These are phyloP conservation scores for Notolabrus celidotus DNA, from an alignment of 2,797 vertebrate genomes.

Conservation along the genomic window DNA sequence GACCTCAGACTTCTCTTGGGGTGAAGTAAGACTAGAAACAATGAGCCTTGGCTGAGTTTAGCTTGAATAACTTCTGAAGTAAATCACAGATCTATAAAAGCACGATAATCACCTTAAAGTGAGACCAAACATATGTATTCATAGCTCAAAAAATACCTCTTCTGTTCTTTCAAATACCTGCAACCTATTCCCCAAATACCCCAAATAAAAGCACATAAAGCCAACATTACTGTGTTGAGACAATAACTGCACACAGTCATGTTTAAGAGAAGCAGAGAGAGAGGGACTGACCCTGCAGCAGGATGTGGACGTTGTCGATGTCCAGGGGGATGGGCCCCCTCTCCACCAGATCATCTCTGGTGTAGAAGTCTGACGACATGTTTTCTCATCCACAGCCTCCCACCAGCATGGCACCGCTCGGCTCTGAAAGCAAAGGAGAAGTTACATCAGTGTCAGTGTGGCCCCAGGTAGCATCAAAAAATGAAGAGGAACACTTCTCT, in stretches of 20 bases:
- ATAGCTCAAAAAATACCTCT: background rate
- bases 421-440: conserved; percentile 16
- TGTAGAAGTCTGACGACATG: conserved; percentile 84
- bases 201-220: background rate
- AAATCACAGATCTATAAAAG: background rate
- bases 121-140: background rate
- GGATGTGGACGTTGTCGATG: conserved; percentile 91
- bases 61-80: background rate
- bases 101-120: background rate
- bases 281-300: conserved; percentile 87
- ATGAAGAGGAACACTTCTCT: background rate
- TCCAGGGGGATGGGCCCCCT: conserved; percentile 86
- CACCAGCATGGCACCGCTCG: conserved; percentile 61
- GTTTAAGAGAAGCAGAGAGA: background rate
- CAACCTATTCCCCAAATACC: background rate
- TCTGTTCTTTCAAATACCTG: background rate
- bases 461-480: background rate
- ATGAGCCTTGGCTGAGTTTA: background rate
- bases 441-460: background rate
- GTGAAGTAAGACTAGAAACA: conserved; percentile 14
- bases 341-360: conserved; percentile 65
- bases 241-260: background rate
- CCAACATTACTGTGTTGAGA: background rate
- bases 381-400: conserved; percentile 51
- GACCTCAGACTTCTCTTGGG: conserved; percentile 27